Base-by-base conservation (phyloP, 2,888 invertebrate species). In the Cyclophora albipunctata region DNA sequence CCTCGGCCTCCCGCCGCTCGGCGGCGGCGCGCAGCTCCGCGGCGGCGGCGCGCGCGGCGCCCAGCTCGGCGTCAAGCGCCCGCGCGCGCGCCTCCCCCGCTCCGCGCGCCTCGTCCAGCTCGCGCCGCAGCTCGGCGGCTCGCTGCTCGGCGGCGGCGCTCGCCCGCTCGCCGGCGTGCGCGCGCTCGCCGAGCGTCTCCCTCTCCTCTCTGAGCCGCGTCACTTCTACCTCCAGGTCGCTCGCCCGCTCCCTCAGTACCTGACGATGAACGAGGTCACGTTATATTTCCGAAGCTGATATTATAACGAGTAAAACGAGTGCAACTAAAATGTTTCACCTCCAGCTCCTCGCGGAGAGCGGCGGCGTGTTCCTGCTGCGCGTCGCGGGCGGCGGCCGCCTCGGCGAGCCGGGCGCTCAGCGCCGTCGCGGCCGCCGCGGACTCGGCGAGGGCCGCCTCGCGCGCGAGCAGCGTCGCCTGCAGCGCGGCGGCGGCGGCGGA, bases 361-460 rank as follows among this genome's bases (percentile, higher is more conserved):
- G 40, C 40, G 3, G 40, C 40, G 7, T 40, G 40, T 40, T 7
- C 4, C 40, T 7, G 42, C 42, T 7, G 7, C 7, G 42, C 42
- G 4, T 42, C 42, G 7, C 7, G n/a, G n/a, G 7, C 42, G 7
- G 42, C 42, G 7, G n/a, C 20, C 42, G 42, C 5, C 20, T 42
- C 7, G 4, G 7, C 20, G 34, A 5, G 42, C 34, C 3, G 7
- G 6, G 3, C 34, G 42, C 7, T 5, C 34, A 7, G 7, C 33
- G 34, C 2, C 34, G 33, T 34, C 47, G n/a, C 59, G 0, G 50
- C 34, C 20, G 71, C 60, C 2, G 54, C 55, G n/a, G 43, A 48
- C 46, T 72, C 71, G 65, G 61, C 65, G 7, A 63, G 61, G 2
- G 71, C 37, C 5, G 69, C 68, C 7, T 59, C 51, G 35, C 58